phyloP scores from a whole-genome alignment of 2,888 invertebrate species.

The Cremastobaeus sp. region DNA sequence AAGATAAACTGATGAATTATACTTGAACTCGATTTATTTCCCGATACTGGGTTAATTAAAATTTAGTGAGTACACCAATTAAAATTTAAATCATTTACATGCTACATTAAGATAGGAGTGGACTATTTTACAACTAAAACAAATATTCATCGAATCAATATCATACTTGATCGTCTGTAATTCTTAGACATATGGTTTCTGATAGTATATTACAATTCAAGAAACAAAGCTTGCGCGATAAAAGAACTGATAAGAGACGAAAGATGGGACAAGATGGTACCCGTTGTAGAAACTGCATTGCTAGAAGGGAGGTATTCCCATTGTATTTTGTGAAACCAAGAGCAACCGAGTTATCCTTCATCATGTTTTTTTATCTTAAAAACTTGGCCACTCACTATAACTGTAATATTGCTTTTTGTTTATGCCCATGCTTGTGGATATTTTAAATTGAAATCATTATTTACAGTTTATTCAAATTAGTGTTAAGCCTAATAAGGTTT shows the following conservation, averaged over 20 bases:
- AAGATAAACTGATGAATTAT: slow-evolving; percentile 36
- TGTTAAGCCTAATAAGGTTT: no score
- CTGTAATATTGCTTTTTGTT: no score
- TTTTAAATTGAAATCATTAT: no score
- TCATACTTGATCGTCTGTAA: slow-evolving; percentile 56
- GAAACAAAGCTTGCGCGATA: slow-evolving; percentile 40
- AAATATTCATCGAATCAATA: slow-evolving; percentile 46
- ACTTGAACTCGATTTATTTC: background rate
- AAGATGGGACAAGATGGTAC: slow-evolving; percentile 59
- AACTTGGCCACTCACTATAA: no score
- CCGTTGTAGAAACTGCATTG: slow-evolving; percentile 71
- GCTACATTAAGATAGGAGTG: slow-evolving; percentile 19
- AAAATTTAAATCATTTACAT: slow-evolving; percentile 18
- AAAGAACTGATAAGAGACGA: slow-evolving; percentile 52
- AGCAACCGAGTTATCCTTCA: no score
- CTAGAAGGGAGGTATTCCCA: slow-evolving; percentile 67
- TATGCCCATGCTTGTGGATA: no score
- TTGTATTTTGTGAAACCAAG: slow-evolving; percentile 8
- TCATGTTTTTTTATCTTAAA: no score
- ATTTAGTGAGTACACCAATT: background rate
- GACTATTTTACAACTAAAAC: slow-evolving; percentile 34
- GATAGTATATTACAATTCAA: slow-evolving; percentile 45
- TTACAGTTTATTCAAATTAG: no score
- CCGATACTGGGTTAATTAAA: no score
- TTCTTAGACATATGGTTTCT: slow-evolving; percentile 51